Base-by-base conservation (phyloP, 1,140 invertebrate genomes). In the Aphaenogaster rudis region DNA sequence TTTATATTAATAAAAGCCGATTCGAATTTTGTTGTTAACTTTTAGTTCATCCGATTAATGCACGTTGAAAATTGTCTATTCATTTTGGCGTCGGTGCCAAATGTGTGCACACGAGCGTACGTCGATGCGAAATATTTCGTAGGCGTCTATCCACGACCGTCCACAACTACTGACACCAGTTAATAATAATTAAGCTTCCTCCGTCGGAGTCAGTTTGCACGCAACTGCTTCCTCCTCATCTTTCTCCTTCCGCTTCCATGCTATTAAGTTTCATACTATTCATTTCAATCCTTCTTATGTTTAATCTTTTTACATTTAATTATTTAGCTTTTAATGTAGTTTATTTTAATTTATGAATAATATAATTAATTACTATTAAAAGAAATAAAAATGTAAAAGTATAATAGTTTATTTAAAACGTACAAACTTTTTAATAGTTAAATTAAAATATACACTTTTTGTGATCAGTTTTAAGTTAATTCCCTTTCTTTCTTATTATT, bases 181-280 rank as follows among this genome's bases (percentile, higher is more conserved):
- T 90, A 85, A 90, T 90, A 89, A 90, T 90, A 87, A 90, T 90
- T 90, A 90, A 90, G 89, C 78, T 79, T 89, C 88, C 88, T 79
- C 64, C 48, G n/a, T 59, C 28, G 54, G 78, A 79, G 80, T 67
- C 59, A 69, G 77, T 87, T 89, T 78, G 69, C 86, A 59, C 42
- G 39, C 61, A 39, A 66, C 36, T 54, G 64, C 42, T 84, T 76
- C 80, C 54, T 61, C 42, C 28, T 84, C 33, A 59, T 48, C 11
- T 61, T 61, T 84, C 78, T 81, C 36, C 78, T 80, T 61, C 48
- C 78, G 48, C n/a, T 61, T 71, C 5, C 69, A 48, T 59, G 21
- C 69, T 84, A 84, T 84, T 76, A 76, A 84, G 13, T 61, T 48
- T 48, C n/a, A 84, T 36, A 17, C 9, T 48, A 28, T 74, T 71